Evolutionary conservation across 1,140 invertebrate species (phyloP).

Genomic region (Anastrepha ludens): DNA sequence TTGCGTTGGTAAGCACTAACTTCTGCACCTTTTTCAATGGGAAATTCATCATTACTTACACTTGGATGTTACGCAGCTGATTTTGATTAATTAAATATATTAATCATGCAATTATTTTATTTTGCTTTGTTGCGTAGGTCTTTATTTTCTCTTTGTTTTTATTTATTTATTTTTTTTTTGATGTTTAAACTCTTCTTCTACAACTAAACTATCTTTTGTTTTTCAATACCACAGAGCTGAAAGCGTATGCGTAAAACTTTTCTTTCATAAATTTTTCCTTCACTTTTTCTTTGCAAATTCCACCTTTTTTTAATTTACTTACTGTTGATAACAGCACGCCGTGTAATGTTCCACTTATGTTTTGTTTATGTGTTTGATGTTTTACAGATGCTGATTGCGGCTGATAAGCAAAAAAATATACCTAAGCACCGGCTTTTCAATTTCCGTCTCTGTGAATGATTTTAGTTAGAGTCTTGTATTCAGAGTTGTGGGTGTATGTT

Average conservation of each 20-base stretch:
- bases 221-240: background rate
- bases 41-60: background rate
- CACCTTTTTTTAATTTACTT: background rate
- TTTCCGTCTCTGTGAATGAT: background rate
- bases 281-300: background rate
- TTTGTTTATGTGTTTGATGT: background rate
- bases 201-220: background rate
- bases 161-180: background rate
- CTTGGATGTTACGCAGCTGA: background rate
- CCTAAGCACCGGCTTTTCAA: background rate
- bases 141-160: background rate
- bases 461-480: background rate
- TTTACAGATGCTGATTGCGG: background rate
- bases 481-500: constrained; percentile 23
- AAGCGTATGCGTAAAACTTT: background rate
- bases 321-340: background rate
- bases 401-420: constrained; percentile 16
- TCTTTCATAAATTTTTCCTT: too few species aligned
- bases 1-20: background rate
- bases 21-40: background rate
- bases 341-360: background rate
- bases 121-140: background rate
- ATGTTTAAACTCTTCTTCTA: background rate
- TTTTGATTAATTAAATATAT: background rate
- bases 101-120: background rate